These are phyloP conservation scores for Brachypteracias leptosomus DNA, from an alignment of 2,113 vertebrate species.

Conservation along the genomic window DNA sequence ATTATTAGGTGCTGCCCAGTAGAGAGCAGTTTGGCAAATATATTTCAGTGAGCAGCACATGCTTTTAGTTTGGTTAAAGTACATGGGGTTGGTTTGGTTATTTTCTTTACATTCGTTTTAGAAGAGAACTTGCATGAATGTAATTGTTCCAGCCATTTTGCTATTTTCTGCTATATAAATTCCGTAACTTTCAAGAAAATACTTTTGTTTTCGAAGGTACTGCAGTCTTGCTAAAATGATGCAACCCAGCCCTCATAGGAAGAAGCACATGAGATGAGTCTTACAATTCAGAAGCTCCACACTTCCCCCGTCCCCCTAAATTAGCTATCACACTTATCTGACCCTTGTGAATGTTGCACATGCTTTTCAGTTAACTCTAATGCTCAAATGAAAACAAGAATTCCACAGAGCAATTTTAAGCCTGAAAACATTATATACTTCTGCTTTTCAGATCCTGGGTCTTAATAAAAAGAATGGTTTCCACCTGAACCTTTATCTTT, in stretches of 20 bases:
- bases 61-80: neutral
- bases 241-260: fast-evolving
- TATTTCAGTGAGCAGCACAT: neutral
- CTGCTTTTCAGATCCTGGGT: neutral
- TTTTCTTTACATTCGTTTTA: neutral
- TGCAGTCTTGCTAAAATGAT: neutral
- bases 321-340: neutral
- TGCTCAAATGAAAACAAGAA: neutral
- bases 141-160: neutral
- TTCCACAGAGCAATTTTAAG: neutral
- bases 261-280: neutral
- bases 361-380: neutral
- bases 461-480: neutral
- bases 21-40: neutral
- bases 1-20: neutral
- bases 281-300: neutral
- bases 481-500: neutral
- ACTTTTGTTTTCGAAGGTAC: neutral
- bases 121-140: neutral
- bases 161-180: neutral
- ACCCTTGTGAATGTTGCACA: neutral
- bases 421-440: neutral
- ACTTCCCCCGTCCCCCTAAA: neutral
- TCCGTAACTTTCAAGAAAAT: neutral
- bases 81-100: neutral